Conservation (phyloP, 2,113 vertebrate species). For the Gymnocephalus cernua region DNA sequence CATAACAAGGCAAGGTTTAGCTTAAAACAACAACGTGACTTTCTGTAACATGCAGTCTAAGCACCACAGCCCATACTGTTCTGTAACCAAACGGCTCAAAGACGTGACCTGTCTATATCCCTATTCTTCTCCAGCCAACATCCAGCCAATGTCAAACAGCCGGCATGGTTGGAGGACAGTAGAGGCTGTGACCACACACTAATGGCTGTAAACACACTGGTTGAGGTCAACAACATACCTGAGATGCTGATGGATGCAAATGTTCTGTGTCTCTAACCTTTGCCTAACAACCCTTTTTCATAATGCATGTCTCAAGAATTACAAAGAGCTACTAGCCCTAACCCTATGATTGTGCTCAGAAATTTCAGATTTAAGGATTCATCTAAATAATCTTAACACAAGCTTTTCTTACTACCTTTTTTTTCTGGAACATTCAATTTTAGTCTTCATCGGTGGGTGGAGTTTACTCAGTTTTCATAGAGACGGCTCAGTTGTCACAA, state of each 20-base stretch:
- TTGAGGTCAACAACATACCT: constrained; percentile 53
- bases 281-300: not conserved
- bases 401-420: not conserved
- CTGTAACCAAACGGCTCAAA: not conserved
- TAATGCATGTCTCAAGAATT: not conserved
- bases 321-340: not conserved
- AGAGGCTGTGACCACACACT: constrained; percentile 25
- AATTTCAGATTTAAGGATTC: not conserved
- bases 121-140: not conserved
- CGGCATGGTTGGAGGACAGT: constrained; percentile 1
- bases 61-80: constrained; percentile 11
- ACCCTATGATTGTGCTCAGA: not conserved
- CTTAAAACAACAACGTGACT: constrained; percentile 3
- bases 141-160: not conserved
- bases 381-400: not conserved
- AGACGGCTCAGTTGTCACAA: not conserved
- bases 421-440: not conserved
- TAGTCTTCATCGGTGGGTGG: not conserved
- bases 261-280: not conserved
- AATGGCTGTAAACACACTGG: constrained; percentile 50
- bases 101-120: not conserved
- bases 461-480: not conserved
- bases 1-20: constrained; percentile 23
- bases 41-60: not conserved
- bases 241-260: constrained; percentile 20